phyloP scores from a whole-genome alignment of 64 coral and sea anemone genomes.

The Pocillopora damicornis region DNA sequence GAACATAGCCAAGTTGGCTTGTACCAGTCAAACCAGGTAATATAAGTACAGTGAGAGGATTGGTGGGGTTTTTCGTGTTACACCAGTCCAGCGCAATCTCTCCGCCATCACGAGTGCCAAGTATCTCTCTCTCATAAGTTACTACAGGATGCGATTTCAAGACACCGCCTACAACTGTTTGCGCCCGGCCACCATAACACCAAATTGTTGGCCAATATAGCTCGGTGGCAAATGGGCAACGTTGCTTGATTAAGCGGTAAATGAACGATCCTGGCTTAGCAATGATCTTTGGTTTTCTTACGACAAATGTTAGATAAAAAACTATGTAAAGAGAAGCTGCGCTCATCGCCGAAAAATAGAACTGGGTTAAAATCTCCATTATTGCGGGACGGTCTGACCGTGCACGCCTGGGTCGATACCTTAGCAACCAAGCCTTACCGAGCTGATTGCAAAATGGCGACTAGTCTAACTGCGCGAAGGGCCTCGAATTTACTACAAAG shows the following conservation, averaged over 20 bases:
- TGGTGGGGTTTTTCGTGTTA: background rate
- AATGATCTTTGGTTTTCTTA: constrained; percentile 71
- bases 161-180: constrained; percentile 66
- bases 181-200: constrained; percentile 78
- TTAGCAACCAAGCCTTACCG: no score
- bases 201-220: constrained; percentile 82
- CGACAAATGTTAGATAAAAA: constrained; percentile 51
- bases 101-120: constrained; percentile 71
- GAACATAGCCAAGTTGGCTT: constrained; percentile 47
- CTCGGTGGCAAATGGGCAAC: constrained; percentile 55
- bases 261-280: constrained; percentile 34
- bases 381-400: no score
- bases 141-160: constrained; percentile 53
- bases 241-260: constrained; percentile 28
- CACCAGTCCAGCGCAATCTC: constrained; percentile 73
- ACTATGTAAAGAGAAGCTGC: constrained; percentile 30
- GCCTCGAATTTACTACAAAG: background rate
- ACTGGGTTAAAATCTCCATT: no score
- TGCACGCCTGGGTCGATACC: no score
- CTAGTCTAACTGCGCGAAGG: background rate
- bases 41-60: constrained; percentile 59
- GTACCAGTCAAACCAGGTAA: constrained; percentile 82
- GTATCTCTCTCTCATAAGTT: constrained; percentile 55
- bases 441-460: no score
- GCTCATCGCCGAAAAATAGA: constrained; percentile 23